Evolutionary conservation across 1,140 invertebrate genomes (phyloP).

Genomic region (Hirudo medicinalis): DNA sequence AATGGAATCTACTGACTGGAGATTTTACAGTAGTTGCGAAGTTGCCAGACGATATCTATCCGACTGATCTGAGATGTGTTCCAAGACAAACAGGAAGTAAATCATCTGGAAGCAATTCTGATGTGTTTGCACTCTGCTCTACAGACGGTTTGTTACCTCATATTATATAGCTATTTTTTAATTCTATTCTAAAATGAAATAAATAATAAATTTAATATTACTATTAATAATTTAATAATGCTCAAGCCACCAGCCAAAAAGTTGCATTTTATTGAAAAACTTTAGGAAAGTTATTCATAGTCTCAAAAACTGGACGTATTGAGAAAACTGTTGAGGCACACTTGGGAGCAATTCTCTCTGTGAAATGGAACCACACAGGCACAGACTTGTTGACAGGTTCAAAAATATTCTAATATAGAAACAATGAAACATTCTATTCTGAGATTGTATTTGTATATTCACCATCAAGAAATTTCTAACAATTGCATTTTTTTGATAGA

Average conservation of each 20-base stretch:
- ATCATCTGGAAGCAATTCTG: constrained; percentile 56
- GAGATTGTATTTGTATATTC: too few relatives aligned
- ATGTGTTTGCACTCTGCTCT: constrained; percentile 71
- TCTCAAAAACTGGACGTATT: constrained; percentile 72
- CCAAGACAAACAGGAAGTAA: constrained; percentile 43
- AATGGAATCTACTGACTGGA: constrained; percentile 68
- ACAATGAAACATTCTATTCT: too few relatives aligned
- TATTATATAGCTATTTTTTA: too few relatives aligned
- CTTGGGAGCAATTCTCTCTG: constrained; percentile 64
- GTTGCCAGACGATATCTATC: constrained; percentile 67
- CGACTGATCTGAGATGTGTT: constrained; percentile 75
- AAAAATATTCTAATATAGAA: constrained; percentile 19
- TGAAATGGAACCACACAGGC: constrained; percentile 78
- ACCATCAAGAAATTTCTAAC: too few relatives aligned
- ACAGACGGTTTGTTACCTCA: constrained; percentile 59
- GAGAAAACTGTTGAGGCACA: constrained; percentile 87
- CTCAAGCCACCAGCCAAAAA: too few relatives aligned
- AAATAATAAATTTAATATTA: neutral
- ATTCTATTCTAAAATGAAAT: neutral
- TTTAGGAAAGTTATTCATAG: constrained; percentile 69
- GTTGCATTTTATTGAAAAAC: neutral
- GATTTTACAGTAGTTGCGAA: constrained; percentile 60
- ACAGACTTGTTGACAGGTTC: constrained; percentile 71
- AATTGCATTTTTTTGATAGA: neutral
- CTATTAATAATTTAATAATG: neutral